Percentiles rank a stretch among this genome's conserved stretches.
Evolutionary conservation across 2,888 invertebrate species (phyloP).

Genomic region (Xestia ashworthii): DNA sequence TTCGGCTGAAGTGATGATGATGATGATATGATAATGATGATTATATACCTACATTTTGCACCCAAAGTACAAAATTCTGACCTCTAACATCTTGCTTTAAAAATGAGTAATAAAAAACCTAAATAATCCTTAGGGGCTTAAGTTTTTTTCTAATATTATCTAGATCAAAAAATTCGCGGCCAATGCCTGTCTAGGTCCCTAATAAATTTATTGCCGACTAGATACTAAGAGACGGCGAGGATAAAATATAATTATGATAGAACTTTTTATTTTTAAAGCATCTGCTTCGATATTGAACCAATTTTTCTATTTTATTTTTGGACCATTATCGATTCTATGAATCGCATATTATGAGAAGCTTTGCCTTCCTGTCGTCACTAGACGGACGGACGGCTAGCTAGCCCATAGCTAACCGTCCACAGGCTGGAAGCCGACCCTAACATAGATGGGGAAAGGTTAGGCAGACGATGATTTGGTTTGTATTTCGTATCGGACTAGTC

Average conservation of each 20-base stretch:
- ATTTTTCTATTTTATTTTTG: neutral
- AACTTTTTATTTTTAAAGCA: slow-evolving; percentile 9
- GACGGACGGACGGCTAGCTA: too few relatives aligned
- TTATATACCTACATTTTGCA: too few relatives aligned
- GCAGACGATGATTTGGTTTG: too few relatives aligned
- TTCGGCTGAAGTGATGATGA: too few relatives aligned
- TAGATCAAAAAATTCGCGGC: slow-evolving; percentile 30
- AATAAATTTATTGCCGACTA: slow-evolving; percentile 44
- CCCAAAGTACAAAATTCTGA: neutral
- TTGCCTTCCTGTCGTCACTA: too few relatives aligned
- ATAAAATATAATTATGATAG: slow-evolving; percentile 38
- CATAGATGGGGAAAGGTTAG: too few relatives aligned
- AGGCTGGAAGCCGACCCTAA: too few relatives aligned
- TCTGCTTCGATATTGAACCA: neutral
- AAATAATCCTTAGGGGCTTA: slow-evolving; percentile 45
- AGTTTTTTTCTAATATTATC: slow-evolving; percentile 45
- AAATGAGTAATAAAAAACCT: slow-evolving; percentile 42
- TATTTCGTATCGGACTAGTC: neutral
- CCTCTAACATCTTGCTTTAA: neutral
- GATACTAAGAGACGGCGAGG: slow-evolving; percentile 3
- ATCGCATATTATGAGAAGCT: neutral
- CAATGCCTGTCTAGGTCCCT: slow-evolving; percentile 34
- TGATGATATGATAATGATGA: too few relatives aligned
- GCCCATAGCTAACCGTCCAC: too few relatives aligned
- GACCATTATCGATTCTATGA: neutral